A percentile compares a stretch with the other conserved stretches of the same genome.
Conservation (phyloP, 1,140 invertebrate genomes). For the Epicauta chinensis region DNA sequence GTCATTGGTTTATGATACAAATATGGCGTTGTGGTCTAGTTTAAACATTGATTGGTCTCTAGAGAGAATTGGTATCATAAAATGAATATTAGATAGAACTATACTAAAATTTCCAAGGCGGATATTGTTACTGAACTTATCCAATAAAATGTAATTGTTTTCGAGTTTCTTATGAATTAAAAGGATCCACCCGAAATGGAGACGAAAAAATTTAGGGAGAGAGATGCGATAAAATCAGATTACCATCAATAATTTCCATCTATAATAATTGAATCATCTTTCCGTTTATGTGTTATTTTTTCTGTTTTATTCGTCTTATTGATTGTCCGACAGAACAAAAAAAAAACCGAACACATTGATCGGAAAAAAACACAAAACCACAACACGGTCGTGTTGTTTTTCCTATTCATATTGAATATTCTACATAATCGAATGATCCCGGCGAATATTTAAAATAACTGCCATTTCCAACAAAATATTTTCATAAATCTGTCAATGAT, state of each 20-base stretch:
- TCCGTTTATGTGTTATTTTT: too few relatives aligned
- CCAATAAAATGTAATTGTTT: conserved; percentile 38
- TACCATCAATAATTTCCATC: too few relatives aligned
- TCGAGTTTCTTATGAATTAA: conserved; percentile 18
- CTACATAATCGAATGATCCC: conserved; percentile 44
- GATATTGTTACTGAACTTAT: conserved; percentile 29
- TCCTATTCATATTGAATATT: conserved; percentile 32
- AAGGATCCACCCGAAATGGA: neutral
- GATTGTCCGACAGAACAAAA: too few relatives aligned
- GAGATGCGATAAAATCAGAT: too few relatives aligned
- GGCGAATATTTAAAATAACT: conserved; percentile 44
- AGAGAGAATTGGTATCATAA: conserved; percentile 35
- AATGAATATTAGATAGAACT: conserved; percentile 29
- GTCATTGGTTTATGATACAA: conserved; percentile 43
- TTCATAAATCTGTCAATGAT: conserved; percentile 45
- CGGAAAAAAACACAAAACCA: too few relatives aligned
- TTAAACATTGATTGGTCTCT: conserved; percentile 42
- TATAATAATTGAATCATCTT: too few relatives aligned
- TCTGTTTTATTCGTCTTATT: too few relatives aligned
- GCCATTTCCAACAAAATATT: conserved; percentile 43
- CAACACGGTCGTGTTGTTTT: conserved; percentile 28
- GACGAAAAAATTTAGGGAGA: too few relatives aligned
- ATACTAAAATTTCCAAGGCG: conserved; percentile 29
- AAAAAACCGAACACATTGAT: too few relatives aligned
- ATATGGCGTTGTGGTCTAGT: conserved; percentile 41